A percentile compares a stretch with the other conserved stretches of the same genome.
Conservation (phyloP, 2,888 invertebrate species). For the Polydrusus tereticollis region DNA sequence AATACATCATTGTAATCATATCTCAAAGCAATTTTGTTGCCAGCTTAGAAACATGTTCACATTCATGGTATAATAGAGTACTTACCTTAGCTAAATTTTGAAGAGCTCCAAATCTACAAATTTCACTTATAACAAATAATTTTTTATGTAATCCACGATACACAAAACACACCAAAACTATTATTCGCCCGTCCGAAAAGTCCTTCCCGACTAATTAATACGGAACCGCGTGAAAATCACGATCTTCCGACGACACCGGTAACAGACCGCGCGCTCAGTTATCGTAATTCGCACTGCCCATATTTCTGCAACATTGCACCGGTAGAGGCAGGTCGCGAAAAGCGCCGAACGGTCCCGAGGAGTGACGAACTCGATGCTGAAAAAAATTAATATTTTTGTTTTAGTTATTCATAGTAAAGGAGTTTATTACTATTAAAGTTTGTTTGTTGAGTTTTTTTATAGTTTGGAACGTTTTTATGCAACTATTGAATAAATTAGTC, state of each 20-base stretch:
- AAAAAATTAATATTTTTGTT: background rate
- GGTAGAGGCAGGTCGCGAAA: constrained; percentile 27
- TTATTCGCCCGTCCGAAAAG: background rate
- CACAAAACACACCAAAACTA: background rate
- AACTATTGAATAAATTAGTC: too few species aligned
- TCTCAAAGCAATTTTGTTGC: too few species aligned
- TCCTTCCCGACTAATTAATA: background rate
- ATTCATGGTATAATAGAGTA: too few species aligned
- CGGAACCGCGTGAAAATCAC: constrained; percentile 20
- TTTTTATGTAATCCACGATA: background rate
- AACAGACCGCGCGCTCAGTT: constrained; percentile 10
- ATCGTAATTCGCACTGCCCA: constrained; percentile 43
- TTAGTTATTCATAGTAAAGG: too few species aligned
- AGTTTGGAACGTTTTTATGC: too few species aligned
- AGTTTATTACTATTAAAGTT: too few species aligned
- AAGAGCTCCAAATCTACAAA: background rate
- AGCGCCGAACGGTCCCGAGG: constrained; percentile 5
- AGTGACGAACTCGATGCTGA: background rate
- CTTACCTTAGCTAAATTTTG: background rate
- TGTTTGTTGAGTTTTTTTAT: too few species aligned
- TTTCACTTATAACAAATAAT: background rate
- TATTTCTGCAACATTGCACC: constrained; percentile 47
- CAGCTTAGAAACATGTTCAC: too few species aligned
- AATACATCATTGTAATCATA: too few species aligned
- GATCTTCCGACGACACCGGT: constrained; percentile 23